Evolutionary conservation across 92 coral and sea anemone species (phyloP).

Genomic region (Zoanthus sociatus): DNA sequence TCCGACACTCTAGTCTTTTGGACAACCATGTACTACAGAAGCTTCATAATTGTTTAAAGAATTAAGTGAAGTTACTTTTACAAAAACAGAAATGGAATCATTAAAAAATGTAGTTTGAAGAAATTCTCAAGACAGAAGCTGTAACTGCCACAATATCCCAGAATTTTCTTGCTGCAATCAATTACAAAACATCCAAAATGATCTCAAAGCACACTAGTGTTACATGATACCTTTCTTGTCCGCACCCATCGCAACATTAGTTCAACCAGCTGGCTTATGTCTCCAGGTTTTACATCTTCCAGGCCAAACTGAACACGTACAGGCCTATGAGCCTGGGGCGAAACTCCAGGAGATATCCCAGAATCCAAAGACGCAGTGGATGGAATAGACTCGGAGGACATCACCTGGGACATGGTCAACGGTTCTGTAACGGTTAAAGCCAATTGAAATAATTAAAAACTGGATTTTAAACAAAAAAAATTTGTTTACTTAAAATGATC

Average conservation of each 20-base stretch:
- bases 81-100: background rate
- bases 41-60: no score
- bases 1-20: no score
- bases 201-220: background rate
- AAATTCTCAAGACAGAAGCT: background rate
- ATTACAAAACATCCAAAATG: background rate
- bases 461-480: background rate
- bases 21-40: no score
- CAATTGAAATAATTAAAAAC: background rate
- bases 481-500: background rate
- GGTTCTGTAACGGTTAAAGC: constrained; percentile 40
- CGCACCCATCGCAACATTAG: constrained; percentile 87
- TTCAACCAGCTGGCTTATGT: constrained; percentile 68
- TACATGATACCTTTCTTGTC: constrained; percentile 73
- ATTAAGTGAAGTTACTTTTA: background rate
- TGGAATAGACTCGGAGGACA: constrained; percentile 67
- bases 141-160: background rate
- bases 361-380: constrained; percentile 66
- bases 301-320: constrained; percentile 70
- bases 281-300: constrained; percentile 70
- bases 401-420: constrained; percentile 59
- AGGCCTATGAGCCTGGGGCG: constrained; percentile 78
- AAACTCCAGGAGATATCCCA: constrained; percentile 75
- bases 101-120: background rate
- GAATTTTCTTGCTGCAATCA: background rate